Base-by-base conservation (phyloP, 1,140 invertebrate genomes). In the Vanessa atalanta region DNA sequence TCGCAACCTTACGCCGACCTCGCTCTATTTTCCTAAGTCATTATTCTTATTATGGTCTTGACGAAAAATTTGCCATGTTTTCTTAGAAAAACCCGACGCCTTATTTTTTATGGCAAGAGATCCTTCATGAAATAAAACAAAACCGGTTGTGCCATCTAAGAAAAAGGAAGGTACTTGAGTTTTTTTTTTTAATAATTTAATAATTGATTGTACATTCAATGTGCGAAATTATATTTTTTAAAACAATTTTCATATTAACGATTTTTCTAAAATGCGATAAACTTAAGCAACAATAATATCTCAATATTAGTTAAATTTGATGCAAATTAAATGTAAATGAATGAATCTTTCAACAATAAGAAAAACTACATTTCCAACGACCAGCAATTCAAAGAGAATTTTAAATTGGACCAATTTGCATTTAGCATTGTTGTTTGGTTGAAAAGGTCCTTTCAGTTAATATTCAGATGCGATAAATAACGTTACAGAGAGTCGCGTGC, bases 11-110 rank as follows among this genome's bases (percentile, higher is more conserved):
- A 76, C 68, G 65, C 66, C 65, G 76, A 50, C 79, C 79, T 78
- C 69, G 79, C 69, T 80, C 73, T 80, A 80, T 78, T 70, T 80
- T 67, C 69, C 51, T 60, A 70, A 71, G 64, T 80, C 76, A 73
- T 80, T 78, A 79, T 79, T 76, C 66, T 73, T 76, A 68, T 73
- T 65, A 75, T 73, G 37, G 43, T 53, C 64, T 71, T 48, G 64
- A 69, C 71, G 53, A 73, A 72, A 71, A 73, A 73, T 65, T 71
- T 43, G n/a, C 69, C 14, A n/a, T 55, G 26, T 70, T 73, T 71
- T 66, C 57, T 65, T 6, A 47, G 71, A 73, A 71, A 71, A 67
- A 47, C 20, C 53, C 48, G 16, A 61, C 31, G 65, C 55, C 43
- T 72, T 53, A 53, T 72, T 70, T 60, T 72, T 51, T 68, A 67